phyloP scores from a whole-genome alignment of 2,113 vertebrate species.

The Atherinomorus stipes region DNA sequence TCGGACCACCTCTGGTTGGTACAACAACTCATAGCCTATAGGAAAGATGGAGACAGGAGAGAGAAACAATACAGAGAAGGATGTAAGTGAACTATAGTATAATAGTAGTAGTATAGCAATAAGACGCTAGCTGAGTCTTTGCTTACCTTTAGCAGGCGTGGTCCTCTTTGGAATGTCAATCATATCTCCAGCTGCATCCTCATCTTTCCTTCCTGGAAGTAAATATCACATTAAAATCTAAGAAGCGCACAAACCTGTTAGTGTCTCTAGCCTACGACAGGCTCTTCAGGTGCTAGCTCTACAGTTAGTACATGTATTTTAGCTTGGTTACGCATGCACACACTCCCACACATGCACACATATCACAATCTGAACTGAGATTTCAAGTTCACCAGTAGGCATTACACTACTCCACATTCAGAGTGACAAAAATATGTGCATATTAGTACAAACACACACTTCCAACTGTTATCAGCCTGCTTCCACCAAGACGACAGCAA shows the following conservation, averaged over 20 bases:
- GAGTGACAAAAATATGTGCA: conserved; percentile 12
- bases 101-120: too few relatives aligned
- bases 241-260: neutral
- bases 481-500: conserved; percentile 13
- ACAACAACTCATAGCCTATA: conserved; percentile 94
- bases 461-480: conserved; percentile 25
- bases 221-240: conserved; percentile 12
- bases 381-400: neutral
- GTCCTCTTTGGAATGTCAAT: conserved; percentile 95
- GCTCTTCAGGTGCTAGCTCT: neutral
- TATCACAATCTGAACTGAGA: neutral
- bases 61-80: neutral
- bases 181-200: conserved; percentile 83
- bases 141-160: conserved; percentile 90
- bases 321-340: conserved; percentile 17
- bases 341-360: neutral
- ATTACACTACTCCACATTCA: neutral
- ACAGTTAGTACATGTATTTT: conserved; percentile 31
- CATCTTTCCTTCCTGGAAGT: conserved; percentile 88
- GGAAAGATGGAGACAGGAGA: neutral
- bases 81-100: neutral
- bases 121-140: neutral
- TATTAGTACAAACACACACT: conserved; percentile 40
- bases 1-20: conserved; percentile 94
- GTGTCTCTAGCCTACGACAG: neutral